These are phyloP conservation scores for Laspeyria flexula DNA, from an alignment of 2,888 invertebrate genomes.

Conservation along the genomic window DNA sequence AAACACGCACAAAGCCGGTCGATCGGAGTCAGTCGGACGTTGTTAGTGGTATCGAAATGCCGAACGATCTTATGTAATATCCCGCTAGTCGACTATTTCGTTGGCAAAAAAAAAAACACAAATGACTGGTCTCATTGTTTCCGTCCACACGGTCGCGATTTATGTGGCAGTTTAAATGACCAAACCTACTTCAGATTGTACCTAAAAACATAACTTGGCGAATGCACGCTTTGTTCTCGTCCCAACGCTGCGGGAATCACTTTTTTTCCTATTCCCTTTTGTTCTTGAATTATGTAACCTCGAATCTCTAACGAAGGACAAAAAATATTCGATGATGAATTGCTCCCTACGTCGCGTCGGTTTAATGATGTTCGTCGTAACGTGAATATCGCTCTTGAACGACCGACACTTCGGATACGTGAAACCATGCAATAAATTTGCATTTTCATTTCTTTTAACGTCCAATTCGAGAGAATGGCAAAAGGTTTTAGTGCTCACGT, in stretches of 20 bases:
- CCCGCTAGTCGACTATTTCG: conserved; percentile 62
- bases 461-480: conserved; percentile 51
- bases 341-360: conserved; percentile 52
- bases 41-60: conserved; percentile 55
- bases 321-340: conserved; percentile 71
- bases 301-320: conserved; percentile 62
- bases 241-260: conserved; percentile 67
- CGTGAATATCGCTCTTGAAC: conserved; percentile 24
- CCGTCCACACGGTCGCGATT: conserved; percentile 70
- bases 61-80: conserved; percentile 63
- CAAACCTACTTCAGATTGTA: conserved; percentile 65
- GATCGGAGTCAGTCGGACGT: conserved; percentile 51
- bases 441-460: conserved; percentile 41
- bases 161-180: conserved; percentile 78
- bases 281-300: conserved; percentile 80
- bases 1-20: conserved; percentile 46
- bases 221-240: conserved; percentile 71
- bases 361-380: conserved; percentile 47
- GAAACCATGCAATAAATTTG: conserved; percentile 40
- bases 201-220: conserved; percentile 71
- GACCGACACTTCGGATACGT: conserved; percentile 25
- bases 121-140: conserved; percentile 75
- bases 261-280: conserved; percentile 74
- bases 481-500: conserved; percentile 59
- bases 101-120: conserved; percentile 60